These are phyloP conservation scores for Sturnus vulgaris DNA, from an alignment of 2,113 vertebrate species.

Conservation along the genomic window DNA sequence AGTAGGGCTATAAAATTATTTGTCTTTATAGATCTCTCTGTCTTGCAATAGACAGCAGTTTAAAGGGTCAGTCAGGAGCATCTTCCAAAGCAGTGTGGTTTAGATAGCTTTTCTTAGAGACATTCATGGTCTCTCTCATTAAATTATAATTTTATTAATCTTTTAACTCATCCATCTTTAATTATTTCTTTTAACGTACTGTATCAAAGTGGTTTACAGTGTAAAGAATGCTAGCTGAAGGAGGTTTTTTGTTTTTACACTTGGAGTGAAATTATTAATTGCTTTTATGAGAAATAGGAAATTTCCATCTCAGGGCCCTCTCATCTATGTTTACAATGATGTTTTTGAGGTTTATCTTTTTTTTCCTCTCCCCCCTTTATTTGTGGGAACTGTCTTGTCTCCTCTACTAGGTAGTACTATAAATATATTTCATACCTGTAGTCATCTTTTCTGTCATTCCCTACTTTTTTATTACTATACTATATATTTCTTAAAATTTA, in stretches of 20 bases:
- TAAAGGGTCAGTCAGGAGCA: background rate
- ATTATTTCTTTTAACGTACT: background rate
- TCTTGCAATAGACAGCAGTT: background rate
- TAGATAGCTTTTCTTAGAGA: background rate
- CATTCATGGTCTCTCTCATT: background rate
- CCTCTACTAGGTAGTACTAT: background rate
- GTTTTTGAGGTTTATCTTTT: background rate
- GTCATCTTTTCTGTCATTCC: background rate
- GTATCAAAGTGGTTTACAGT: background rate
- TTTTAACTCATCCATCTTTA: background rate
- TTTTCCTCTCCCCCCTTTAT: rapidly evolving
- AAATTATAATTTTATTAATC: background rate
- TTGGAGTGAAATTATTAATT: background rate
- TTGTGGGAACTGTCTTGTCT: background rate
- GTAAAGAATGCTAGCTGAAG: background rate
- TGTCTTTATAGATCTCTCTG: background rate
- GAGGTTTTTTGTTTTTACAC: background rate
- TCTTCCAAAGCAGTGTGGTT: background rate
- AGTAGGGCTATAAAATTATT: background rate
- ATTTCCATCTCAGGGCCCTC: background rate
- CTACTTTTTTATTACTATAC: background rate
- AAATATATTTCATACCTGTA: background rate
- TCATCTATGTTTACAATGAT: background rate
- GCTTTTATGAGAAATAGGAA: background rate
- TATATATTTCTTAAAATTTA: background rate